These are phyloP conservation scores for Heteropelma amictum DNA, from an alignment of 2,888 invertebrate species.

Conservation along the genomic window DNA sequence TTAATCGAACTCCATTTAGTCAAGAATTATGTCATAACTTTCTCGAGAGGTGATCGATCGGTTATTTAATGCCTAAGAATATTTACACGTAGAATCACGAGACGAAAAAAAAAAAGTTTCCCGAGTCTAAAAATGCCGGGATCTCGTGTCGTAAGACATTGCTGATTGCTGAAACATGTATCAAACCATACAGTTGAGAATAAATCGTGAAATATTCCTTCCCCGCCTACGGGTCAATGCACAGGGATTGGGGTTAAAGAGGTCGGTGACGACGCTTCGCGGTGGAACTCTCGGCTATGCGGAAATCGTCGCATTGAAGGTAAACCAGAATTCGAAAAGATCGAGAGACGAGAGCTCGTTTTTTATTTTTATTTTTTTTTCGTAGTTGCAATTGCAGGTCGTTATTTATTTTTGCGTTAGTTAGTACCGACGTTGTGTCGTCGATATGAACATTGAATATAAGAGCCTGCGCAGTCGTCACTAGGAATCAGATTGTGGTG, in stretches of 20 bases:
- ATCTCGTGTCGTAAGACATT: not conserved
- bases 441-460: conserved; percentile 28
- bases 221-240: conserved; percentile 77
- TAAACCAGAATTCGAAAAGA: conserved; percentile 77
- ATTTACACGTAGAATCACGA: not conserved
- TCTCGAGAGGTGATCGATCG: conserved; percentile 31
- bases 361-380: conserved; percentile 55
- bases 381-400: conserved; percentile 52
- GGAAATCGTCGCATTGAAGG: conserved; percentile 98
- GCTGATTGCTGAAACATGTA: conserved; percentile 6
- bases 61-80: not conserved
- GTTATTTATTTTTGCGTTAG: conserved; percentile 56
- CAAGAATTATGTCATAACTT: conserved; percentile 4
- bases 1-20: conserved; percentile 15
- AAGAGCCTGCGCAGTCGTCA: conserved; percentile 51
- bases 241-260: conserved; percentile 88
- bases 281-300: conserved; percentile 93
- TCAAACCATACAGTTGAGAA: conserved; percentile 42
- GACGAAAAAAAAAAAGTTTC: conserved; percentile 1
- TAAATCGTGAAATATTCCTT: conserved; percentile 68
- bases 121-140: not conserved
- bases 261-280: conserved; percentile 94
- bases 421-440: conserved; percentile 39
- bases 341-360: conserved; percentile 42
- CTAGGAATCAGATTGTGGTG: conserved; percentile 72